Evolutionary conservation across 2,888 invertebrate genomes (phyloP).

Genomic region (Amiota communis): DNA sequence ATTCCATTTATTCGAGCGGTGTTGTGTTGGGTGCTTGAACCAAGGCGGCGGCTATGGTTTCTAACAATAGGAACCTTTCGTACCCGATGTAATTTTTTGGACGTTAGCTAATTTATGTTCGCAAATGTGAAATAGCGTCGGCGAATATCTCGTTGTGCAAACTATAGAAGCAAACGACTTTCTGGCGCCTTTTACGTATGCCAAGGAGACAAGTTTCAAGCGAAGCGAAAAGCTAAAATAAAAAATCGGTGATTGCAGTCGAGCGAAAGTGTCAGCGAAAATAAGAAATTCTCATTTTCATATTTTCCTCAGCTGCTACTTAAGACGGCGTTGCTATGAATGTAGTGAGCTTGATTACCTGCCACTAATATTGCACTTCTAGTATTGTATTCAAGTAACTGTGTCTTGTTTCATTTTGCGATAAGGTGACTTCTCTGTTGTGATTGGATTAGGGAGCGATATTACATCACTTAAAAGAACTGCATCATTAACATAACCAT

Average conservation of each 20-base stretch:
- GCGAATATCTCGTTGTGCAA: conserved; percentile 47
- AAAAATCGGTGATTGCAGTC: conserved; percentile 27
- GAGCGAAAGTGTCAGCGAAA: conserved; percentile 60
- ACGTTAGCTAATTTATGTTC: conserved; percentile 66
- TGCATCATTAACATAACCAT: conserved; percentile 53
- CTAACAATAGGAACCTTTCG: conserved; percentile 50
- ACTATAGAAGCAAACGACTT: conserved; percentile 41
- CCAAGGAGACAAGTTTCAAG: not conserved
- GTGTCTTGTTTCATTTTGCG: conserved; percentile 46
- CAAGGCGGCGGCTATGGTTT: conserved; percentile 28
- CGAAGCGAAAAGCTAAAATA: not conserved
- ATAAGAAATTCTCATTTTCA: conserved; percentile 67
- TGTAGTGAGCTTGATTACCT: conserved; percentile 42
- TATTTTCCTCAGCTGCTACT: conserved; percentile 59
- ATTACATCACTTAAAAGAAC: conserved; percentile 28
- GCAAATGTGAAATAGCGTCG: conserved; percentile 39
- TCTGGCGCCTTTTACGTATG: not conserved
- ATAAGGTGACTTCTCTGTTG: too few relatives aligned
- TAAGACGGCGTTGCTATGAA: not conserved
- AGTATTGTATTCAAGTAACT: conserved; percentile 57
- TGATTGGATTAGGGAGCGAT: not conserved
- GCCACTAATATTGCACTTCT: conserved; percentile 38
- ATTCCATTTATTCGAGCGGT: not conserved
- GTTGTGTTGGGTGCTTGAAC: not conserved
- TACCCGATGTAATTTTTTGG: conserved; percentile 57